These are phyloP conservation scores for Aricia artaxerxes DNA, from an alignment of 2,888 invertebrate species.

Conservation along the genomic window DNA sequence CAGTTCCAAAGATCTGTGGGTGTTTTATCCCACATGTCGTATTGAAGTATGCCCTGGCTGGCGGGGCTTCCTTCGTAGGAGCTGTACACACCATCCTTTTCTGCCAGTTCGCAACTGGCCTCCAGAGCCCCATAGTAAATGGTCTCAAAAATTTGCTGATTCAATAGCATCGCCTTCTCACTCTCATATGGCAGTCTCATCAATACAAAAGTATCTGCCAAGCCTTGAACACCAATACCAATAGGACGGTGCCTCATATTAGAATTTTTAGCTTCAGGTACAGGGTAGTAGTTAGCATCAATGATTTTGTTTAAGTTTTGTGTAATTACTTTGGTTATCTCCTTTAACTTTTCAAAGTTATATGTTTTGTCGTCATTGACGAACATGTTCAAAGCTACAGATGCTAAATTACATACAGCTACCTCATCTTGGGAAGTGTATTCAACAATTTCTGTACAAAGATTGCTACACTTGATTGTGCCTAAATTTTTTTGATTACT, in stretches of 20 bases:
- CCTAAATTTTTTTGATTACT: conserved; percentile 99
- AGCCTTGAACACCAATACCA: conserved; percentile 97
- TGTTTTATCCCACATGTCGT: conserved; percentile 97
- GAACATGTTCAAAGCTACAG: conserved; percentile 97
- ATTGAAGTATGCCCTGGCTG: conserved; percentile 96
- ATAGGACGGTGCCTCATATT: conserved; percentile 93
- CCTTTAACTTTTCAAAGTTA: conserved; percentile 92
- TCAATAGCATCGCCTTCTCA: conserved; percentile 90
- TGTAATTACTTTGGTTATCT: conserved; percentile 93
- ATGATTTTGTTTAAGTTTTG: conserved; percentile 97
- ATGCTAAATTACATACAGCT: conserved; percentile 98
- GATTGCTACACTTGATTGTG: conserved; percentile 98
- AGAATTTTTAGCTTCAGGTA: conserved; percentile 92
- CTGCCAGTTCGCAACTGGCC: conserved; percentile 96
- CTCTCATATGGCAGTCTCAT: conserved; percentile 97
- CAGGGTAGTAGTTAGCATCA: conserved; percentile 97
- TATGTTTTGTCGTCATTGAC: conserved; percentile 89
- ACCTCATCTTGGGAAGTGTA: conserved; percentile 96
- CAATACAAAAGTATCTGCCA: conserved; percentile 97
- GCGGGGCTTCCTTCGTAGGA: conserved; percentile 96
- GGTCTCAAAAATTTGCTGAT: conserved; percentile 98
- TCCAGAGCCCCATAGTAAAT: conserved; percentile 98
- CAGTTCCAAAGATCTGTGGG: conserved; percentile 96
- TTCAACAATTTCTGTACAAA: conserved; percentile 98
- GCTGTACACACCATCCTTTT: conserved; percentile 91